Conservation (phyloP, 2,113 vertebrate genomes). For the Cebus imitator region DNA sequence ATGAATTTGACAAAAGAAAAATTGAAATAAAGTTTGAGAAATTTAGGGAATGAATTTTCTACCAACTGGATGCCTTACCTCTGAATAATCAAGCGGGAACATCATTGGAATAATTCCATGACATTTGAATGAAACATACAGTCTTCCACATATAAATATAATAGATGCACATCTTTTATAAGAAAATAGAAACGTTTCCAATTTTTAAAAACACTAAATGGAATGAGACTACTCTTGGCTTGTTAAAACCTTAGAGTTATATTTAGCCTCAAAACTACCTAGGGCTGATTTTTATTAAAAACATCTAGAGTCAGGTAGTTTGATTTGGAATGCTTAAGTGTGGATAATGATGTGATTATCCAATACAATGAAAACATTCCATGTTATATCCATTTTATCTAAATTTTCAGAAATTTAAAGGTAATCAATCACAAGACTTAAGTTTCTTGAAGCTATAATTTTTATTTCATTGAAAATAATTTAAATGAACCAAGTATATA, state of each 20-base stretch:
- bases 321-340: not conserved
- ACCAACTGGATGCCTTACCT: not conserved
- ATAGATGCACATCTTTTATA: not conserved
- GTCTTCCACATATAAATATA: not conserved
- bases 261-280: not conserved
- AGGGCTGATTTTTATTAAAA: not conserved
- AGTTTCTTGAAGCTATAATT: constrained; percentile 57
- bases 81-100: not conserved
- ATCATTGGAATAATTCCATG: not conserved
- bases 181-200: not conserved
- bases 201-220: not conserved
- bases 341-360: not conserved
- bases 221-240: not conserved
- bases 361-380: not conserved
- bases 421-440: not conserved
- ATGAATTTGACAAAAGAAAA: not conserved
- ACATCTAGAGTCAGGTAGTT: not conserved
- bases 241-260: not conserved
- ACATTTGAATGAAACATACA: not conserved
- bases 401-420: not conserved
- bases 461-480: not conserved
- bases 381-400: not conserved
- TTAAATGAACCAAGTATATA: not conserved
- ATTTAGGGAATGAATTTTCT: not conserved
- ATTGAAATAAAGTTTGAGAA: not conserved